Evolutionary conservation across 2,113 vertebrate species (phyloP).

Genomic region (Ciconia maguari): DNA sequence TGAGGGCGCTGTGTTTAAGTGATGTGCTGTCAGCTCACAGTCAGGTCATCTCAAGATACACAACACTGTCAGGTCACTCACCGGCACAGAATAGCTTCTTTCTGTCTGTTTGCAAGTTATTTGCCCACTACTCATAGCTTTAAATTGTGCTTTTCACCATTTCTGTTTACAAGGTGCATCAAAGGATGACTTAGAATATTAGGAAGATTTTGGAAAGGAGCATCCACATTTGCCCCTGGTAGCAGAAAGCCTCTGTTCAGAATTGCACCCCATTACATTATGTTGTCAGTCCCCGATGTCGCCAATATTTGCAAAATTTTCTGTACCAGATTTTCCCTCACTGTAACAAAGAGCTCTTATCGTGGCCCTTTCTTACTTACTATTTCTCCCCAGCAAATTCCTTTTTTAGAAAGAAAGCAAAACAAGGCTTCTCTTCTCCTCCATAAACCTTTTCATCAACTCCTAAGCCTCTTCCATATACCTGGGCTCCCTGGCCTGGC

Average conservation of each 20-base stretch:
- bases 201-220: neutral
- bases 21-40: neutral
- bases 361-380: neutral
- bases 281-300: accelerated
- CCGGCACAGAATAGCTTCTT: neutral
- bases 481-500: neutral
- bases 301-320: neutral
- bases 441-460: neutral
- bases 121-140: neutral
- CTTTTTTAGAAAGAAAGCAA: neutral
- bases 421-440: neutral
- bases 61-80: neutral
- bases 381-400: neutral
- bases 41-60: neutral
- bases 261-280: neutral
- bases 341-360: neutral
- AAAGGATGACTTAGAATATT: neutral
- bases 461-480: neutral
- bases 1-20: accelerated
- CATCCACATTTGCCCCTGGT: neutral
- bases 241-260: neutral
- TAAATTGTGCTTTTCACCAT: neutral
- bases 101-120: neutral
- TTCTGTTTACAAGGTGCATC: neutral
- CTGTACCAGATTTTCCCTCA: neutral